Base-by-base conservation (phyloP, 92 coral and sea anemone genomes). In the Montipora capitata region DNA sequence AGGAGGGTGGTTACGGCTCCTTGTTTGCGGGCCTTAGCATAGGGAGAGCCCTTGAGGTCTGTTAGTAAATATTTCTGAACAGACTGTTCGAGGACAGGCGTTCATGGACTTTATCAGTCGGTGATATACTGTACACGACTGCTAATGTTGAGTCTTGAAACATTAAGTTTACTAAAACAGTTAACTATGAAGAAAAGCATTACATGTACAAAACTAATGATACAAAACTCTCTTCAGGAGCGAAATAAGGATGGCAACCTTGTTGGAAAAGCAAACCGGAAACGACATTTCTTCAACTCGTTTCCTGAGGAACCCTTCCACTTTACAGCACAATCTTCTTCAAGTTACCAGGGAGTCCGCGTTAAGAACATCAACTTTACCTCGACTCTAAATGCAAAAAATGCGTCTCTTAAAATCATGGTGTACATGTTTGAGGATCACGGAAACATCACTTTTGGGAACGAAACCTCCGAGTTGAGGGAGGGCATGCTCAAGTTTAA, bases 401-500 rank as follows among this genome's bases (percentile, higher is more conserved):
- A 82, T 13, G 79, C 79, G 7, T 11, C 71, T 42, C 58, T 82
- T 0, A 57, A 54, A 5, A 54, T 82, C 20, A 71, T 82, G 68
- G 79, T 77, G 17, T 82, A 82, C 78, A 82, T 82, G 87, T 82
- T 82, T 82, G 27, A 57, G 12, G 71, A 58, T 6, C 13, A n/a
- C 12, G 87, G 87, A 18, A 82, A 82, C 71, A 72, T 72, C 45
- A 82, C 87, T 52, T 82, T 82, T 43, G 87, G 87, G 5, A 82
- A 82, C 58, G 87, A 82, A 68, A 82, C 87, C 11, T 57, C 79
- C 6, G 87, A 72, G 61, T 61, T 82, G 78, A 71, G 78, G 18
- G 72, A 82, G 66, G 87, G 87, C 12, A 82, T 82, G 79, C 87
- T 82, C 27, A 82, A 82, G 87, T 82, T 82, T 43, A 82, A 82